These are phyloP conservation scores for Micropoecilia bifurca DNA, from an alignment of 2,797 vertebrate genomes.

Conservation along the genomic window DNA sequence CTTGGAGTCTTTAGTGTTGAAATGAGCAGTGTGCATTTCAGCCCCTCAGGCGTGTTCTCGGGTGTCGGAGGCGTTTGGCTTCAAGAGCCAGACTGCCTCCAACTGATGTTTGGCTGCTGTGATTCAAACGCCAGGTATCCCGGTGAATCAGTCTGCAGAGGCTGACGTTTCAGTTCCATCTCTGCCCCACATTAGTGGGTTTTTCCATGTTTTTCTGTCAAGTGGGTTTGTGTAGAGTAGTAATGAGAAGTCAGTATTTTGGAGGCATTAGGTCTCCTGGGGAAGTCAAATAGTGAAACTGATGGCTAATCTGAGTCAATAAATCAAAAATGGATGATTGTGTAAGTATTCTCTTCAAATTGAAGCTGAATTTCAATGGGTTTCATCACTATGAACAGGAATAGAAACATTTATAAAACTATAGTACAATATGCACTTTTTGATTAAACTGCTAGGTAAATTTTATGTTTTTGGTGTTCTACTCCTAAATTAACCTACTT, in stretches of 20 bases:
- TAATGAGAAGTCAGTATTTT: neutral
- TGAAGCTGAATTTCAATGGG: neutral
- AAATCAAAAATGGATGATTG: neutral
- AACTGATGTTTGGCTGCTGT: conserved; percentile 37
- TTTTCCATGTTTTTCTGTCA: neutral
- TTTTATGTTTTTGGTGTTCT: neutral
- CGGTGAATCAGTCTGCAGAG: conserved; percentile 17
- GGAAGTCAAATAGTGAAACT: neutral
- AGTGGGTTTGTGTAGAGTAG: neutral
- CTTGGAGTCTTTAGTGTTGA: conserved; percentile 25
- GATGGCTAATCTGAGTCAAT: neutral
- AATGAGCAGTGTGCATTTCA: conserved; percentile 66
- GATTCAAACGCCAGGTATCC: conserved; percentile 24
- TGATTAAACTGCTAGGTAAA: neutral
- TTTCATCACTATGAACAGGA: neutral
- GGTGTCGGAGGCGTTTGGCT: conserved; percentile 55
- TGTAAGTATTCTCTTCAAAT: neutral
- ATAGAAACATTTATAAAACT: neutral
- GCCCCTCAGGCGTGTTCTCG: conserved; percentile 61
- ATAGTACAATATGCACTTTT: neutral
- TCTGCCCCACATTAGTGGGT: neutral
- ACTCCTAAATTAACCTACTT: neutral
- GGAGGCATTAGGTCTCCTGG: neutral
- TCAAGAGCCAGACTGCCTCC: conserved; percentile 29
- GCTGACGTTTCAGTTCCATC: neutral